Base-by-base conservation (phyloP, 2,797 vertebrate species). In the Enteromius paludinosus region DNA sequence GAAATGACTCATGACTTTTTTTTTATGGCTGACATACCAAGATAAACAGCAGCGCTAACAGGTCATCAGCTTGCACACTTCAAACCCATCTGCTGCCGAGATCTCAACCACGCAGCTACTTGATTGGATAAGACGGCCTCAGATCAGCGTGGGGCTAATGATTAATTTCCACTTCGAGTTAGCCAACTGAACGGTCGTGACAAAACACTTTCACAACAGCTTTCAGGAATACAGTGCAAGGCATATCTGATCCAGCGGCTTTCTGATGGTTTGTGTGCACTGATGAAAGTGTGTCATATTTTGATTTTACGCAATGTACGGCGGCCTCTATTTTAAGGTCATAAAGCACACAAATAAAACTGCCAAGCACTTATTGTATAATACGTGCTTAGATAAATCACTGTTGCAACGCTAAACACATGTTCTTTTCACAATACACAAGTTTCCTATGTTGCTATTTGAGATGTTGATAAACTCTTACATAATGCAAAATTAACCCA, bases 41-140 rank as follows among this genome's bases (percentile, higher is more conserved):
- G 82, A 86, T 86, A 86, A 83, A 83, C 82, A 70, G 71, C 62
- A 74, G 61, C 28, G 45, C 72, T 86, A 69, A 79, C 76, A 83
- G 81, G 71, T 59, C 77, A 65, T 77, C 68, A 71, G 43, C 65
- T 35, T 47, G 72, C 54, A 56, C 28, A 41, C 12, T 28, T 83
- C 59, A 65, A 71, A 78, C 61, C 56, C 47, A 47, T 64, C 82
- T 14, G 54, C 28, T 38, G 17, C 1, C 64, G 45, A 83, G 49
- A 77, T 83, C 81, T 72, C 45, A 52, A 25, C 25, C 33, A 70
- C 41, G 15, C 43, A 38, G 11, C 77, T 56, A 14, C 28, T 54
- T 28, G 25, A 80, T 15, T 86, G 76, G 54, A n/a, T 45, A 65
- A 68, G 54, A 80, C 49, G 45, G 45, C 25, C 62, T 83, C 62